phyloP scores from a whole-genome alignment of 2,888 invertebrate genomes.

The Mimas tiliae region DNA sequence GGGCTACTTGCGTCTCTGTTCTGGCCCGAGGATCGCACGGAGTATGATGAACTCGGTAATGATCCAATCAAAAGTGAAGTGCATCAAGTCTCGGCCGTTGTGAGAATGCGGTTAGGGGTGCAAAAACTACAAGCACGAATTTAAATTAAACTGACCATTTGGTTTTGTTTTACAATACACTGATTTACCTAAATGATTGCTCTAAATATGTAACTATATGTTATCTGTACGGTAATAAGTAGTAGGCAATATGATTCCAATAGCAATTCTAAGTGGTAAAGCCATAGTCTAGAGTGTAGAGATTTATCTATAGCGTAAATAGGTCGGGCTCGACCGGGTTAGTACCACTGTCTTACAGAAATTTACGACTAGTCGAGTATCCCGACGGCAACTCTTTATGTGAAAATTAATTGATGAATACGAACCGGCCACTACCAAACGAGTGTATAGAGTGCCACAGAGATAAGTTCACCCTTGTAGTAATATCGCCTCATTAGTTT shows the following conservation, averaged over 20 bases:
- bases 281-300: no score
- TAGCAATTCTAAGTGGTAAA: neutral
- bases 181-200: conserved; percentile 34
- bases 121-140: conserved; percentile 81
- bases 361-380: no score
- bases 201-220: neutral
- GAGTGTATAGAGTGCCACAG: no score
- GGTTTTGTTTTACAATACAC: conserved; percentile 71
- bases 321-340: no score
- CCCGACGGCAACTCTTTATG: no score
- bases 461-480: no score
- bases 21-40: conserved; percentile 77
- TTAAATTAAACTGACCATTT: conserved; percentile 81
- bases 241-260: neutral
- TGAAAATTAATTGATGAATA: no score
- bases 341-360: no score
- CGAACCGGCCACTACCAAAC: no score
- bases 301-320: neutral
- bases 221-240: neutral
- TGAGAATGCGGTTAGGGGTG: conserved; percentile 85
- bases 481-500: no score
- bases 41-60: conserved; percentile 85
- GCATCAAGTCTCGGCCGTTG: conserved; percentile 81
- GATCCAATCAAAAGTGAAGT: conserved; percentile 85
- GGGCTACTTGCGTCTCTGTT: conserved; percentile 62